Evolutionary conservation across 2,797 vertebrate genomes (phyloP), one percentile per base, ranked within the genome.

Genomic region (Coregonus sp.): DNA sequence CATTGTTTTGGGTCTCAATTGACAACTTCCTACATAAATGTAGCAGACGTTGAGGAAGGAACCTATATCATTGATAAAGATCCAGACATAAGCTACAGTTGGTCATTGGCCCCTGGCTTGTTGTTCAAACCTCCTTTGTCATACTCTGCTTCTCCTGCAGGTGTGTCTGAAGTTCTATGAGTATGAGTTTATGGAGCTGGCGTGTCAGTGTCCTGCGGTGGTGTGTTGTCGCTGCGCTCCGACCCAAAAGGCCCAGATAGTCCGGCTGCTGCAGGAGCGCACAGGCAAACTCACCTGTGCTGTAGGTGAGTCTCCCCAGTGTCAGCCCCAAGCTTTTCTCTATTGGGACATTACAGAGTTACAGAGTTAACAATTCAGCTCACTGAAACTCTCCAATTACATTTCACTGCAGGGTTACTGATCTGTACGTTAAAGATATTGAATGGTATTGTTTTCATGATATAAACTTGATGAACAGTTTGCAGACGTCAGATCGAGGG

Each of bases 171-270:
- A 98, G 85, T 99, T 97, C 91, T 99, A 99, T 0, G 98, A 99
- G 90, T 98, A 95, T 0, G 97, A 99, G 90, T 99, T 99, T 90
- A 99, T 99, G 98, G 98, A 99, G 89, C 91, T 99, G 74, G 97
- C 97, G 0, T 99, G 97, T 85, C 98, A 99, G 93, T 98, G 97
- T 90, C 98, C 98, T 0, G 97, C 98, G 0, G 97, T 99, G 12
- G 96, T 99, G 47, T 99, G 98, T 93, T 99, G 98, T 82, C 95
- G 98, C 75, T 99, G 98, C 0, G 96, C 98, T 0, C 98, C 98
- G 0, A 99, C 98, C 0, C 98, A 99, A 94, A 99, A 99, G 80
- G 98, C 98, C 0, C 97, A 98, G 93, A 99, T 99, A 0, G 97
- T 99, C 68, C 93, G 96, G 0, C 92, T 99, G 91, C 94, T 99